phyloP scores from a whole-genome alignment of 2,113 vertebrate species.

The Paralichthys olivaceus region DNA sequence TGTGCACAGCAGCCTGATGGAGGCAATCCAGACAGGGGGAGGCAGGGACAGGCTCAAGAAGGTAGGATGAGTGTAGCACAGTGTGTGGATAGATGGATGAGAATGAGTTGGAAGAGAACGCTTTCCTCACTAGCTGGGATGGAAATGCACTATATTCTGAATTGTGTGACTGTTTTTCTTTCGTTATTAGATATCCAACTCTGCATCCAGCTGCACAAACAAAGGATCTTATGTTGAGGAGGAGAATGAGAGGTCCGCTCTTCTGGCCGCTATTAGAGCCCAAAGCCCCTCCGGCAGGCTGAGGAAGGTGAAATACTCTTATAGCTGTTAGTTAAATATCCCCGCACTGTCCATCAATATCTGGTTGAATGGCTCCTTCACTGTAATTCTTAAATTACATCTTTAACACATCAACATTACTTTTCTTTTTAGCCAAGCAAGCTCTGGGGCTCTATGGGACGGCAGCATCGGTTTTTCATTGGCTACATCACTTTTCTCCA shows the following conservation, averaged over 20 bases:
- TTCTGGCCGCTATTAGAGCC: conserved; percentile 90
- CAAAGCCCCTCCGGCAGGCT: conserved; percentile 83
- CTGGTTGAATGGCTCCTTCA: not conserved
- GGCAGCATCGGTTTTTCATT: not conserved
- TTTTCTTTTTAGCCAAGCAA: not conserved
- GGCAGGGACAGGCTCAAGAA: conserved; percentile 90
- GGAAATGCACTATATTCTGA: not conserved
- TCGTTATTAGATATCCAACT: conserved; percentile 77
- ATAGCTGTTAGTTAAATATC: not conserved
- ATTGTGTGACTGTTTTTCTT: not conserved
- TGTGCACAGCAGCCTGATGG: conserved; percentile 92
- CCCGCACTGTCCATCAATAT: conserved; percentile 18
- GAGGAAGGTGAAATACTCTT: conserved; percentile 84
- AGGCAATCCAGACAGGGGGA: conserved; percentile 89
- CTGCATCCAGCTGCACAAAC: conserved; percentile 59
- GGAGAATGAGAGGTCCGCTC: conserved; percentile 87
- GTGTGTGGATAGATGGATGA: not conserved
- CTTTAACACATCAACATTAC: not conserved
- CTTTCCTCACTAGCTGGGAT: not conserved
- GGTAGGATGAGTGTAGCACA: conserved; percentile 73
- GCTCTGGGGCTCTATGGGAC: too few relatives aligned
- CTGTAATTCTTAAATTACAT: not conserved
- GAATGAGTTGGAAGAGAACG: not conserved
- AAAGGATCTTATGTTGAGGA: conserved; percentile 77
- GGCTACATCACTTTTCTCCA: not conserved